Percentiles rank a stretch among this genome's conserved stretches.
Evolutionary conservation across 92 coral and sea anemone species (phyloP).

Genomic region (Porites divaricata): DNA sequence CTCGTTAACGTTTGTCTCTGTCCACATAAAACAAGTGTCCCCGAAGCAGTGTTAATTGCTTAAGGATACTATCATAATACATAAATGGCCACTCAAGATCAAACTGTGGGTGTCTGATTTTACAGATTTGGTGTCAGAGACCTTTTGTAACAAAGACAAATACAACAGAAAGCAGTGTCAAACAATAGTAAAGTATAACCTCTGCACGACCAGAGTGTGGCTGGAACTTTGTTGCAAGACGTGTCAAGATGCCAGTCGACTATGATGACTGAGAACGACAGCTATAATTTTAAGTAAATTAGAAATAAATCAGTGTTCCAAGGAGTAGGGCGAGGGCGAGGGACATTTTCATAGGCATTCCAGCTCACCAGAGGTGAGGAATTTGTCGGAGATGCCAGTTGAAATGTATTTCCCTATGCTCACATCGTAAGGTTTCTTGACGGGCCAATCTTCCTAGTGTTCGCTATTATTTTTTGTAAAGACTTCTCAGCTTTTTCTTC

Average conservation of each 20-base stretch:
- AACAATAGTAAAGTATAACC: conserved; percentile 53
- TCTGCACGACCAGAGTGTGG: conserved; percentile 75
- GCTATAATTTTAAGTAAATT: neutral
- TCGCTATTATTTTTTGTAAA: too few relatives aligned
- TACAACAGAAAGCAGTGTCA: conserved; percentile 65
- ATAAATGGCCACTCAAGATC: neutral
- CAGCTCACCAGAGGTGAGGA: too few relatives aligned
- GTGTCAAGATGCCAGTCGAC: conserved; percentile 43
- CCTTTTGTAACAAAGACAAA: conserved; percentile 42
- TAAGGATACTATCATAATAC: too few relatives aligned
- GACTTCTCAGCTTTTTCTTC: too few relatives aligned
- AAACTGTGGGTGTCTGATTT: neutral
- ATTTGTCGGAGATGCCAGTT: too few relatives aligned
- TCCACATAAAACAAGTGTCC: neutral
- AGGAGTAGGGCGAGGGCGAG: neutral
- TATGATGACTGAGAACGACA: neutral
- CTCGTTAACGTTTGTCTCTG: neutral
- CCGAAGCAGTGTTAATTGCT: too few relatives aligned
- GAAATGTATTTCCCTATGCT: too few relatives aligned
- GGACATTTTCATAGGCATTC: neutral
- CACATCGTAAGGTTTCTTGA: too few relatives aligned
- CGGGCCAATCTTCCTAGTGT: too few relatives aligned
- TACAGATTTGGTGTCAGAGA: conserved; percentile 1
- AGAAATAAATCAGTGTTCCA: neutral
- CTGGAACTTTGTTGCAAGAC: conserved; percentile 75